Conservation (phyloP, 1,140 invertebrate species). For the Probaryconus sp. region DNA sequence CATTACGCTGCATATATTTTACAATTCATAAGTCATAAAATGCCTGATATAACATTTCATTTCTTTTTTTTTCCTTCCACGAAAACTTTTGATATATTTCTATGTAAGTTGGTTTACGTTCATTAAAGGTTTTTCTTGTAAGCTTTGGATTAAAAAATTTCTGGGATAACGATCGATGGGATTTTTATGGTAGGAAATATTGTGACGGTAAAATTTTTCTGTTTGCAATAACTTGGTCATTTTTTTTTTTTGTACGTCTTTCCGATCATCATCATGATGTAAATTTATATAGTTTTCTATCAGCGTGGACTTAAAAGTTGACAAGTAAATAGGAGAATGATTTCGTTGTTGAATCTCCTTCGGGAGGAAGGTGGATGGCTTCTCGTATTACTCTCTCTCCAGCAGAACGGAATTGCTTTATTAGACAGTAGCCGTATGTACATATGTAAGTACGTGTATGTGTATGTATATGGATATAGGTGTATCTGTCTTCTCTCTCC, state of each 20-base stretch:
- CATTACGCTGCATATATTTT: conserved; percentile 21
- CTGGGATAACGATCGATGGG: background rate
- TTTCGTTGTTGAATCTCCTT: conserved; percentile 17
- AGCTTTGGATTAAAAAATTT: no score
- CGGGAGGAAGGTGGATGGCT: conserved; percentile 69
- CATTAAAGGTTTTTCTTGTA: no score
- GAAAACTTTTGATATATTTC: no score
- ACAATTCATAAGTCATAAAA: conserved; percentile 6
- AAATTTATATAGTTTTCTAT: background rate
- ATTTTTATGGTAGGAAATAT: background rate
- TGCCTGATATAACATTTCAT: no score
- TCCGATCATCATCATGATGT: background rate
- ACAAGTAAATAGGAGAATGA: conserved; percentile 13
- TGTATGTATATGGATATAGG: no score
- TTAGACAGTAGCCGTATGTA: conserved; percentile 64
- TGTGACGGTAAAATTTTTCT: background rate
- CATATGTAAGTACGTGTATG: no score
- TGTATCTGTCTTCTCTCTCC: conserved; percentile 46
- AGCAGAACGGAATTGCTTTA: conserved; percentile 77
- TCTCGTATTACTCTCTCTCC: conserved; percentile 76
- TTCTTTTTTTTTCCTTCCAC: no score
- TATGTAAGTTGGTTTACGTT: no score
- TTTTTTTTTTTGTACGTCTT: no score
- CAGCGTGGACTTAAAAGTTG: conserved; percentile 19
- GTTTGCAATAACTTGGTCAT: no score